Conservation (phyloP, 2,888 invertebrate species). For the Platycnemis pennipes region DNA sequence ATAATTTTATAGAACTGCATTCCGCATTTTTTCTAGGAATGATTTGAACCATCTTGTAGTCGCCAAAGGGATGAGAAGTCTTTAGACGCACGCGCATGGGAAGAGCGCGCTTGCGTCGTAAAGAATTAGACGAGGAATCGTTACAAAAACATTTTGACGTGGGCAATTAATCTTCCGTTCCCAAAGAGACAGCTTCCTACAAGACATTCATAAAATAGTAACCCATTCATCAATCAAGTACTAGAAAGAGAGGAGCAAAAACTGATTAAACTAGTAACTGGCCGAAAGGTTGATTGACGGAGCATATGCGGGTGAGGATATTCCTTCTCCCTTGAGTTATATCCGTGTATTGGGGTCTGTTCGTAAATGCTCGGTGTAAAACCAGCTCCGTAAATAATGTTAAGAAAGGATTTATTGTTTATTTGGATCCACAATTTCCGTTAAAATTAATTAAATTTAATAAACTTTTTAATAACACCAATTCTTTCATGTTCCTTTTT, state of each 20-base stretch:
- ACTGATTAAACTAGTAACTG: slow-evolving; percentile 40
- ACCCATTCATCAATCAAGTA: slow-evolving; percentile 51
- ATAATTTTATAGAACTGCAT: not conserved
- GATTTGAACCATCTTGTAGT: not conserved
- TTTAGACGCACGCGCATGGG: not conserved
- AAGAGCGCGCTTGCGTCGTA: not conserved
- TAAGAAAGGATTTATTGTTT: too few species aligned
- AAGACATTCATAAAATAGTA: slow-evolving; percentile 6
- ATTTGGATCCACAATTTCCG: too few species aligned
- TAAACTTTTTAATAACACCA: too few species aligned
- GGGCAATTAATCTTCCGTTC: slow-evolving; percentile 42
- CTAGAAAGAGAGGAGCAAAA: slow-evolving; percentile 19
- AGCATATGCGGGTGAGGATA: not conserved
- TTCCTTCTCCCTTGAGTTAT: not conserved
- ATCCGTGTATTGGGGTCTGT: not conserved
- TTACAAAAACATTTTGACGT: slow-evolving; percentile 39
- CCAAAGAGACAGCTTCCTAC: not conserved
- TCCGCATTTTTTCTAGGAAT: not conserved
- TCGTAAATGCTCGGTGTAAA: too few species aligned
- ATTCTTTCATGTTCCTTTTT: too few species aligned
- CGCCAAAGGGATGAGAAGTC: not conserved
- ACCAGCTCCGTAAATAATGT: too few species aligned
- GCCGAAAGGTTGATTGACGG: not conserved
- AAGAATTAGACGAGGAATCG: not conserved
- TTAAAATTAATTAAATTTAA: too few species aligned